Evolutionary conservation across 2,113 vertebrate genomes (phyloP).

Genomic region (Sinosuthora webbiana): DNA sequence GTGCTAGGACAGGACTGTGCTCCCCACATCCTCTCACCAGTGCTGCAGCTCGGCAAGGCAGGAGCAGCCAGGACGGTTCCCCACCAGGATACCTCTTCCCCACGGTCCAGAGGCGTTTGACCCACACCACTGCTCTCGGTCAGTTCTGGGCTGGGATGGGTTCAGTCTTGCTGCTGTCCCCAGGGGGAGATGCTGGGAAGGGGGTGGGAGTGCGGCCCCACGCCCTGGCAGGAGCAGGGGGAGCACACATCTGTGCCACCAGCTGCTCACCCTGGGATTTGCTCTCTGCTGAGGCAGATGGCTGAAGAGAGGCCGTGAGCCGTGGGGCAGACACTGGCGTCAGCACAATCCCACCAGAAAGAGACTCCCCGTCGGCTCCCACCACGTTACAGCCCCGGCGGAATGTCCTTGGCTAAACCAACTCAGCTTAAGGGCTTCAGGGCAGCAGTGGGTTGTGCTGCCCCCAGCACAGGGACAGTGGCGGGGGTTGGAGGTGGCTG

Average conservation of each 20-base stretch:
- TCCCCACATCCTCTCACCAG: background rate
- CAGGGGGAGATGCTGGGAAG: accelerated
- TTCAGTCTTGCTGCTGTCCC: accelerated
- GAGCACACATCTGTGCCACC: background rate
- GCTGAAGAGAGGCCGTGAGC: background rate
- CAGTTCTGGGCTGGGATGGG: background rate
- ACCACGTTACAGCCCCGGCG: accelerated
- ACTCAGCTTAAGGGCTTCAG: background rate
- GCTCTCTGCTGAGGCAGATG: background rate
- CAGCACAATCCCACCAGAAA: background rate
- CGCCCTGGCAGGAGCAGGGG: background rate
- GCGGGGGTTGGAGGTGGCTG: accelerated
- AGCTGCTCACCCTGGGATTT: background rate
- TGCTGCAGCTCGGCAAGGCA: accelerated
- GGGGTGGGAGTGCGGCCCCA: background rate
- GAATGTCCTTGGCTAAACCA: background rate
- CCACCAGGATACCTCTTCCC: accelerated
- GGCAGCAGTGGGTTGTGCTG: background rate
- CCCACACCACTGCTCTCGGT: accelerated
- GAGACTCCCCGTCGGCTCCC: background rate
- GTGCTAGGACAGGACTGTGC: accelerated
- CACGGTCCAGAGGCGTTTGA: accelerated
- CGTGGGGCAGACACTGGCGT: background rate
- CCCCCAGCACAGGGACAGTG: accelerated
- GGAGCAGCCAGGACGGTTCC: background rate